Evolutionary conservation across 2,797 vertebrate genomes (phyloP).

Genomic region (Phyllotis vaccarum): DNA sequence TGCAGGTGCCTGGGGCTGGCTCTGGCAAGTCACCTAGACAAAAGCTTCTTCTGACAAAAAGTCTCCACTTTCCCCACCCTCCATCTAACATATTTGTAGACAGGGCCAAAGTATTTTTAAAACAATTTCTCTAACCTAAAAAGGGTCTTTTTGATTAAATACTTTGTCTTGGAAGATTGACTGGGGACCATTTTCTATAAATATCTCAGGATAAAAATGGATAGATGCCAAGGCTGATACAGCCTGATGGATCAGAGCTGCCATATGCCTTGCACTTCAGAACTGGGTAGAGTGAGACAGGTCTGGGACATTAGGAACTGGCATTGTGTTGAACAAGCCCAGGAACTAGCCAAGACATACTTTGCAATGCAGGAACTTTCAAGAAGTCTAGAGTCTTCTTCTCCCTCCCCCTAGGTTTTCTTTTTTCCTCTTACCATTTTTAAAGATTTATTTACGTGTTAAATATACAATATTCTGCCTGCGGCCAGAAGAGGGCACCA

Average conservation of each 20-base stretch:
- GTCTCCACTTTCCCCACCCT: background rate
- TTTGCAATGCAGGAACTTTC: background rate
- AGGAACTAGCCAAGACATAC: background rate
- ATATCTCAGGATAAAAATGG: background rate
- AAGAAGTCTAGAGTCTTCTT: background rate
- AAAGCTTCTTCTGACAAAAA: background rate
- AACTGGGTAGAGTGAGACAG: background rate
- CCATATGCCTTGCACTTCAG: background rate
- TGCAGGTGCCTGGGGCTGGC: background rate
- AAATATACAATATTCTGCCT: no score
- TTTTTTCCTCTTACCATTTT: no score
- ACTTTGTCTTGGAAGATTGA: background rate
- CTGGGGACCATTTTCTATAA: background rate
- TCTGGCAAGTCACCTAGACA: background rate
- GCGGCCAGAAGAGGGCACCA: no score
- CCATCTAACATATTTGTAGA: background rate
- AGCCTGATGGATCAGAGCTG: background rate
- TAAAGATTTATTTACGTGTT: no score
- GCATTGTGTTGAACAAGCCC: background rate
- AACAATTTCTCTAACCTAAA: constrained; percentile 54
- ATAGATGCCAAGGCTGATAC: background rate
- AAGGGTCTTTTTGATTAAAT: background rate
- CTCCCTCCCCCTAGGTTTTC: no score
- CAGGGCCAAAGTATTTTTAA: constrained; percentile 39
- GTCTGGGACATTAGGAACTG: fast-evolving